A percentile compares a stretch with the other conserved stretches of the same genome.
Conservation (phyloP, 2,113 vertebrate species). For the Nannobrachium achirus region DNA sequence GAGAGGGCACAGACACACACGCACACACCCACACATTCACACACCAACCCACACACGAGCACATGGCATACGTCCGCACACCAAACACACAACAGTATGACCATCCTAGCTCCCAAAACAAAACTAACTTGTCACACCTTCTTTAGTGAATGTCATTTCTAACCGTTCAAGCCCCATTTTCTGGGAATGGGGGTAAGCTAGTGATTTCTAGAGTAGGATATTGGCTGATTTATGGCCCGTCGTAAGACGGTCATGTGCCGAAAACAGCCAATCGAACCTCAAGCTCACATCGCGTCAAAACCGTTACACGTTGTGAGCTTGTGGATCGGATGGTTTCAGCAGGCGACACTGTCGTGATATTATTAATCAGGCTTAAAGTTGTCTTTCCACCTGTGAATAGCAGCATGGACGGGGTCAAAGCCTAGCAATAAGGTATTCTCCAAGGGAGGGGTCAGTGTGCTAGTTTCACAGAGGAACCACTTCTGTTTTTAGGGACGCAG, state of each 20-base stretch:
- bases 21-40: neutral
- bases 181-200: neutral
- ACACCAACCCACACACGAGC: neutral
- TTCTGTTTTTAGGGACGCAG: slow-evolving; percentile 69
- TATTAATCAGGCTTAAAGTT: too few relatives aligned
- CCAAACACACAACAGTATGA: neutral
- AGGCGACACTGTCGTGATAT: too few relatives aligned
- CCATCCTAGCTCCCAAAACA: slow-evolving; percentile 58
- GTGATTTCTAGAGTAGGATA: slow-evolving; percentile 2
- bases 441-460: slow-evolving; percentile 66
- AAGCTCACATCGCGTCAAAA: too few relatives aligned
- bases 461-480: slow-evolving; percentile 69
- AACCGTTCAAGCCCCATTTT: neutral
- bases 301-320: too few relatives aligned
- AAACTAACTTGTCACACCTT: slow-evolving; percentile 39
- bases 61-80: slow-evolving; percentile 1
- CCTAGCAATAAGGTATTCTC: slow-evolving; percentile 42
- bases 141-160: slow-evolving; percentile 20
- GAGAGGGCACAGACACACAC: slow-evolving; percentile 11
- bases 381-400: slow-evolving; percentile 42
- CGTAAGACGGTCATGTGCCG: too few relatives aligned
- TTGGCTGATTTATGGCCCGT: too few relatives aligned
- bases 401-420: slow-evolving; percentile 49
- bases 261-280: too few relatives aligned
- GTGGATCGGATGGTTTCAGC: too few relatives aligned